Evolutionary conservation across 2,113 vertebrate species (phyloP), one percentile per base, ranked within the genome.

Genomic region (Pteruthius melanotis): DNA sequence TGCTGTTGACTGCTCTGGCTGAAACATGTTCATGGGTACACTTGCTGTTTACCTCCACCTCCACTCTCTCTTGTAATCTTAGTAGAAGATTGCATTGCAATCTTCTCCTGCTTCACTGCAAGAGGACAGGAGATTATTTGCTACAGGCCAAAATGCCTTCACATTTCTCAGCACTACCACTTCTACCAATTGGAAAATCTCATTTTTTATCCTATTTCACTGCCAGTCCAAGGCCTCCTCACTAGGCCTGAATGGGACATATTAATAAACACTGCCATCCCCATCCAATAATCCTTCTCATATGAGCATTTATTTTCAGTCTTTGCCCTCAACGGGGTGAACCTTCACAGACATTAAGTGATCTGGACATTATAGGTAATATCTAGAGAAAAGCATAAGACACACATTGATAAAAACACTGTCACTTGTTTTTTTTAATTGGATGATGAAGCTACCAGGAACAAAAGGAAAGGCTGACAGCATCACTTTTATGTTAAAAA

Each of bases 221-320:
- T 65, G 27, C 44, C 66, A 68, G 86, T 90, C 68, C 87, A 52
- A 84, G 42, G 44, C 20, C 82, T 79, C 70, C 63, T 96, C 81
- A 88, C 80, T 83, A 86, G 53, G 21, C 68, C 45, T 89, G 39
- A 94, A 64, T 66, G 57, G 91, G 37, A 80, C 57, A 50, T 52
- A 71, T 65, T 87, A 95, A 81, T 39, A 37, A 70, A 57, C 0
- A 0, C 47, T 86, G 42, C 56, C 14, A 66, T 95, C 27, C 42
- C 47, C n/a, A 59, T 60, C 50, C 68, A 33, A 7, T 93, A 82
- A 88, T 92, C 56, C 52, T 87, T 86, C 79, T 72, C 66, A 19
- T 64, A 95, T 33, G 44, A 94, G 35, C 31, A 72, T 63, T 92
- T 93, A 72, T 90, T 90, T 76, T 52, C 89, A 96, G 87, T 79